Conservation (phyloP, 2,113 vertebrate species). For the Passerina amoena region DNA sequence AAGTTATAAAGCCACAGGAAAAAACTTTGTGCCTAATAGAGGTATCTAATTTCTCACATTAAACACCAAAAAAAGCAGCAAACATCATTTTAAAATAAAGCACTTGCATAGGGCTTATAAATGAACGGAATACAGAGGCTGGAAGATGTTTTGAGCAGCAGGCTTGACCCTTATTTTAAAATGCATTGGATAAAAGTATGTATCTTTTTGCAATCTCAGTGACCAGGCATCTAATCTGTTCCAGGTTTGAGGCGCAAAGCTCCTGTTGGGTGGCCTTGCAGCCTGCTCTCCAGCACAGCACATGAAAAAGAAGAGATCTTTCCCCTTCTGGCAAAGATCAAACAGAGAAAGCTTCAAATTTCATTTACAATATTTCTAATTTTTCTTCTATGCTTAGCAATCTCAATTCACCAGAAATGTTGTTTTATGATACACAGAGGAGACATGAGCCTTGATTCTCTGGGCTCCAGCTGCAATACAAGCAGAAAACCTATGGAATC, state of each 20-base stretch:
- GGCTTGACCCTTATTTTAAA: neutral
- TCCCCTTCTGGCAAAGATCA: neutral
- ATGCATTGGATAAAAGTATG: accelerated
- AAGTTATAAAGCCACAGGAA: neutral
- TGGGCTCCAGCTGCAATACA: neutral
- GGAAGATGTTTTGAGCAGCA: neutral
- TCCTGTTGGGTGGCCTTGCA: neutral
- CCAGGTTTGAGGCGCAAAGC: neutral
- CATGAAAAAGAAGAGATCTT: neutral
- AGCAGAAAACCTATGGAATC: neutral
- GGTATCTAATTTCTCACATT: neutral
- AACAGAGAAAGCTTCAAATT: neutral
- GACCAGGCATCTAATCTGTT: neutral
- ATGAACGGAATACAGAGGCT: neutral
- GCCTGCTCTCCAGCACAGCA: neutral
- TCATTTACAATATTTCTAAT: neutral
- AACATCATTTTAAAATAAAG: neutral
- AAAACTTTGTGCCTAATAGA: neutral
- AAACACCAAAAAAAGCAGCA: neutral
- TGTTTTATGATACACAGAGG: neutral
- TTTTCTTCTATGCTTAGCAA: neutral
- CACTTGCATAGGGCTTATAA: neutral
- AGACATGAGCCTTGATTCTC: accelerated
- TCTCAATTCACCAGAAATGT: neutral
- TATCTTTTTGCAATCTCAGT: neutral